Evolutionary conservation across 1,140 invertebrate species (phyloP), one percentile per base, ranked within the genome.

Genomic region (Brachionus plicatilis): DNA sequence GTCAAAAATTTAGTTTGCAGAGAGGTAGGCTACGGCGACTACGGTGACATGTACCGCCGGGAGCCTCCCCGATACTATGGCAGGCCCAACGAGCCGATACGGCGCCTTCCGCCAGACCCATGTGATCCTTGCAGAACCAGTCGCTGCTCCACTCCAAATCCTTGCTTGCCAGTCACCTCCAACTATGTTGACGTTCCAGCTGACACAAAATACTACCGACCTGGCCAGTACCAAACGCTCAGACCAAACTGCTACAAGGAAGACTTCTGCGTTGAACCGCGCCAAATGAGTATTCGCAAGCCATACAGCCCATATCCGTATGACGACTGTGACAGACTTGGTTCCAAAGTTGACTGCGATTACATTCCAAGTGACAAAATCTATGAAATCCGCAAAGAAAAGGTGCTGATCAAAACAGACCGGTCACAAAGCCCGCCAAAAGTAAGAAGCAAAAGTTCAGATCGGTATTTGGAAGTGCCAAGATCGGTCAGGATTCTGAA

Each of bases 321-420:
- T 43, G 68, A 72, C 24, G 68, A 72, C 17, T 72, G 68, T 72
- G 68, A 72, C 12, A 72, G 68, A 43, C 33, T 72, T 17, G 33
- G 37, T 8, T 20, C 37, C 1, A 80, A 65, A 53, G 1, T 17
- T 27, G 79, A 82, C 41, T 43, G 37, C 45, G 79, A 82, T 9
- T n/a, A 37, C 17, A 60, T 82, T 14, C 79, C 79, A 65, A 45
- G 33, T 65, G 79, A 82, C 12, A 82, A 65, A 41, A 66, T 82
- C 2, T 82, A 65, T n/a, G 79, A 82, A 47, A 82, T 82, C 12
- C 79, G 79, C 24, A 82, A 82, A 82, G 79, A 82, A 68, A 82
- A 82, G 12, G 53, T 82, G n/a, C 41, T 82, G 0, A 82, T 82
- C 2, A 60, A 68, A 41, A 47, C 79, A 65, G 79, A 82, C 53